These are phyloP conservation scores for Lucilia cuprina DNA, from an alignment of 1,140 invertebrate genomes.

Conservation along the genomic window DNA sequence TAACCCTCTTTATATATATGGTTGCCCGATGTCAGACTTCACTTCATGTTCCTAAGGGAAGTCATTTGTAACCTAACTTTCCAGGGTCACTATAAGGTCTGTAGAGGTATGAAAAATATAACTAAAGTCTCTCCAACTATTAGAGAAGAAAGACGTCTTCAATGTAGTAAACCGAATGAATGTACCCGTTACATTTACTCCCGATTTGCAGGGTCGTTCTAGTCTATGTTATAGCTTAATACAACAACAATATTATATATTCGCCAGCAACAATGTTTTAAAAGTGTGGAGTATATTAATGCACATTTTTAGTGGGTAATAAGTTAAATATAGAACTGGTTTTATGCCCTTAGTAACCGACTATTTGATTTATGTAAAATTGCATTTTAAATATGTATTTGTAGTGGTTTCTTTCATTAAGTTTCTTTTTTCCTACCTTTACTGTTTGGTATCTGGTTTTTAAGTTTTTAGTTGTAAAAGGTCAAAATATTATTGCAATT, in stretches of 20 bases:
- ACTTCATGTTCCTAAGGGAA: no score
- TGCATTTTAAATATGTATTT: neutral
- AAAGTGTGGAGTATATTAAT: neutral
- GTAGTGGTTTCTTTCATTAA: neutral
- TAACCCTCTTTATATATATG: no score
- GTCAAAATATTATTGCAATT: conserved; percentile 1
- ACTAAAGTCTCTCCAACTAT: no score
- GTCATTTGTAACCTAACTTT: no score
- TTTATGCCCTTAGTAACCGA: conserved; percentile 8
- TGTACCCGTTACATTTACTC: no score
- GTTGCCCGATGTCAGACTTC: no score
- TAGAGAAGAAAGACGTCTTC: no score
- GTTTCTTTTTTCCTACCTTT: neutral
- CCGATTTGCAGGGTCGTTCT: no score
- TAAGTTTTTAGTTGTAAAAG: neutral
- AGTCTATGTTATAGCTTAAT: no score
- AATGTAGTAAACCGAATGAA: no score
- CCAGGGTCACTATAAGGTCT: no score
- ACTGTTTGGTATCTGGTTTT: neutral
- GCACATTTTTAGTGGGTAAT: neutral
- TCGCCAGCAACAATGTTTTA: neutral
- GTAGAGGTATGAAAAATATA: no score
- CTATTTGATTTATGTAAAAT: conserved; percentile 14
- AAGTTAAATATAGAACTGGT: conserved; percentile 11
- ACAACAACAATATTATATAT: neutral